Evolutionary conservation across 2,113 vertebrate genomes (phyloP).

Genomic region (Camelus bactrianus): DNA sequence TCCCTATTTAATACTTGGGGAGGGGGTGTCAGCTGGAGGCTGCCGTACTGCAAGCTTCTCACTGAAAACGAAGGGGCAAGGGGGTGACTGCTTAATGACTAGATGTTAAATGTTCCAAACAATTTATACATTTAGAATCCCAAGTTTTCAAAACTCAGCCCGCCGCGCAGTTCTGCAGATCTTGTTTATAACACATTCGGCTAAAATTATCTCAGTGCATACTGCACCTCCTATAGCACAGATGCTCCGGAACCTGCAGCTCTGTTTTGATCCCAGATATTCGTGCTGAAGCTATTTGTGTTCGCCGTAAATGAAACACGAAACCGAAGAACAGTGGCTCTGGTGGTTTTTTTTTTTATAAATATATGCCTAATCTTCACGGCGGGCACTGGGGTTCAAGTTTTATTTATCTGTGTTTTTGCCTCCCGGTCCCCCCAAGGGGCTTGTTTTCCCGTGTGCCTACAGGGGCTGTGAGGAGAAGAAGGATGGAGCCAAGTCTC

Average conservation of each 20-base stretch:
- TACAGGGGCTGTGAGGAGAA: constrained; percentile 18
- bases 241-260: constrained; percentile 90
- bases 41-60: constrained; percentile 67
- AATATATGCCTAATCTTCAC: constrained; percentile 74
- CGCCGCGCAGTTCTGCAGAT: constrained; percentile 88
- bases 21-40: constrained; percentile 76
- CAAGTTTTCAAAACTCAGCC: constrained; percentile 88
- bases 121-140: constrained; percentile 87
- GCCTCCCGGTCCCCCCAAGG: constrained; percentile 65
- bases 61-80: constrained; percentile 79
- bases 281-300: constrained; percentile 89
- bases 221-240: constrained; percentile 89
- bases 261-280: constrained; percentile 90
- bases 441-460: constrained; percentile 70
- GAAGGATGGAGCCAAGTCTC: background rate
- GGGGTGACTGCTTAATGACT: constrained; percentile 85
- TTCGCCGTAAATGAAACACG: constrained; percentile 88
- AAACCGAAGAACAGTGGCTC: constrained; percentile 84
- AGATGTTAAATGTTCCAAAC: constrained; percentile 87
- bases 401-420: constrained; percentile 78
- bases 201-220: constrained; percentile 91
- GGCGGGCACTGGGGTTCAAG: constrained; percentile 70
- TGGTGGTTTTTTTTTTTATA: constrained; percentile 76
- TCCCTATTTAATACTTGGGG: constrained; percentile 71
- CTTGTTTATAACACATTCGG: constrained; percentile 92